phyloP scores from a whole-genome alignment of 2,113 vertebrate genomes.

The Willisornis vidua region DNA sequence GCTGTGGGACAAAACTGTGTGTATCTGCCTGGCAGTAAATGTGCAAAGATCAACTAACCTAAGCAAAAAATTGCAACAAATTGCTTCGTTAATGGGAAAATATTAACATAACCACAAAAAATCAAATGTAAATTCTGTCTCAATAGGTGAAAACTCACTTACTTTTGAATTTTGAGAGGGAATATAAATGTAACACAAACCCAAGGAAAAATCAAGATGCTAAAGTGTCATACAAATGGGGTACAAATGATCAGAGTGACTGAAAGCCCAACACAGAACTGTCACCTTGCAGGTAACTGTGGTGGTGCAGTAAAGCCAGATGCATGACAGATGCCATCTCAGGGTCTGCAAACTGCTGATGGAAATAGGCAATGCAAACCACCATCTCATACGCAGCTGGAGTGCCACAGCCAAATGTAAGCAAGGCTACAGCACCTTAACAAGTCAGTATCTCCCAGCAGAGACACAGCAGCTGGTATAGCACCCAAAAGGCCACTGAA shows the following conservation, averaged over 20 bases:
- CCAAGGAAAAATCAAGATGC: background rate
- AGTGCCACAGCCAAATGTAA: background rate
- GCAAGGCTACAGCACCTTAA: background rate
- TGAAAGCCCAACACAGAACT: background rate
- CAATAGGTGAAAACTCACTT: background rate
- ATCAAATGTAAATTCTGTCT: background rate
- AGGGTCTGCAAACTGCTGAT: background rate
- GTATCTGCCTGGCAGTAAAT: background rate
- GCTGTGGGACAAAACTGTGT: accelerated
- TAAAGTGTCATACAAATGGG: background rate
- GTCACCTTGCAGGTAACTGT: background rate
- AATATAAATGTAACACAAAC: background rate
- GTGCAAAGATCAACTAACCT: background rate
- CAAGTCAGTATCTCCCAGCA: background rate
- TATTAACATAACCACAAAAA: background rate
- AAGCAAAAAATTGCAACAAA: background rate
- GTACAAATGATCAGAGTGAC: background rate
- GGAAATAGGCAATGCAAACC: background rate
- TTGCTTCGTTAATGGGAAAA: background rate
- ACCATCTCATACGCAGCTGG: background rate
- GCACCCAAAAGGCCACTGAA: background rate
- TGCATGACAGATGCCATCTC: background rate
- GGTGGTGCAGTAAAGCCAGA: background rate
- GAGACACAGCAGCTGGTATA: background rate
- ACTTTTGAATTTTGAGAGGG: background rate